A percentile compares a stretch with the other conserved stretches of the same genome.
Conservation (phyloP, 1,140 invertebrate genomes). For the Wasmannia auropunctata region DNA sequence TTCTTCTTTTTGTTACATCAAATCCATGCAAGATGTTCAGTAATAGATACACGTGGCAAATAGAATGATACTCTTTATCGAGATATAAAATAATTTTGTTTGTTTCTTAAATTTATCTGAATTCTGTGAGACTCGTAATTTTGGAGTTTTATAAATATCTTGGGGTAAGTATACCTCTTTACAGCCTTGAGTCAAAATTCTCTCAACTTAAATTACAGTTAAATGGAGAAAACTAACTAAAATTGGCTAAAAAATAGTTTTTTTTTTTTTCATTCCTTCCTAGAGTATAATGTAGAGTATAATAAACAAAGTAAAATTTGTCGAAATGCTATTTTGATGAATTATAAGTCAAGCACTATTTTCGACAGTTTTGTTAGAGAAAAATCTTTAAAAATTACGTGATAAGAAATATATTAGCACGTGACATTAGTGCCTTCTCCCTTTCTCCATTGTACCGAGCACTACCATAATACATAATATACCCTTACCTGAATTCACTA, state of each 20-base stretch:
- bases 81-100: background rate
- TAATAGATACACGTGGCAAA: background rate
- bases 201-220: conserved; percentile 6
- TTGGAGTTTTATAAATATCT: background rate
- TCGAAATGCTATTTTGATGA: background rate
- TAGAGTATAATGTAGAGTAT: too few species aligned
- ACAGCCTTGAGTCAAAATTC: background rate
- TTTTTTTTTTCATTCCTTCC: too few species aligned
- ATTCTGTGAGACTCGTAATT: background rate
- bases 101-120: background rate
- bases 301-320: too few species aligned
- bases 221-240: background rate
- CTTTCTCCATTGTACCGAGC: conserved; percentile 13
- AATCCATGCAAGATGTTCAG: background rate
- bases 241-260: conserved; percentile 1
- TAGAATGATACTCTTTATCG: background rate
- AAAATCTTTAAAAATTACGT: background rate
- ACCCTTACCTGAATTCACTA: conserved; percentile 77
- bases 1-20: conserved; percentile 15
- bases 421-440: background rate
- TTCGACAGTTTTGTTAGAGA: background rate
- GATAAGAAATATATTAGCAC: background rate
- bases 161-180: background rate
- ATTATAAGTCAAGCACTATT: background rate
- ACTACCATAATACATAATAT: conserved; percentile 46